These are phyloP conservation scores for Falco peregrinus DNA, from an alignment of 2,797 vertebrate species.

Conservation along the genomic window DNA sequence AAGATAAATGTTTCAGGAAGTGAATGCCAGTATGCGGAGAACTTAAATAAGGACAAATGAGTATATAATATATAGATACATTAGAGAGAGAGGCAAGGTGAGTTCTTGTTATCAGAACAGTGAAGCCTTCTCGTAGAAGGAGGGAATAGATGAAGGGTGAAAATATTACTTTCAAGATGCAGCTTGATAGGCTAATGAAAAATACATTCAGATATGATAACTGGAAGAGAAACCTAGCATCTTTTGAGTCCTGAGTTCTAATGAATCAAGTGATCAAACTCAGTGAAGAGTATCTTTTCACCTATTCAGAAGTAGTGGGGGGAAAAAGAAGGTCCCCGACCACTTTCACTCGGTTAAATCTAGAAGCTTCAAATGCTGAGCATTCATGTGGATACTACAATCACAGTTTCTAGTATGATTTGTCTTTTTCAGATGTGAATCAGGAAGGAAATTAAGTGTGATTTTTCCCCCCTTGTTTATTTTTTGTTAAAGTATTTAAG, in stretches of 20 bases:
- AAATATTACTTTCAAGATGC: neutral
- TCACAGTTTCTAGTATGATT: neutral
- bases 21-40: neutral
- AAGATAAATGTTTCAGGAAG: neutral
- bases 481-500: neutral
- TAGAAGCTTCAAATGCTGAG: neutral
- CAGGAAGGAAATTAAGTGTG: neutral
- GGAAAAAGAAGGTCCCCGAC: accelerated
- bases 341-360: neutral
- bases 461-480: neutral
- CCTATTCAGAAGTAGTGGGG: accelerated
- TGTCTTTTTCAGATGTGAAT: neutral
- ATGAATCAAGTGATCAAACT: neutral
- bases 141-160: neutral
- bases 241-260: neutral
- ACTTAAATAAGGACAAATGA: neutral
- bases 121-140: neutral
- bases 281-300: neutral
- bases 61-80: neutral
- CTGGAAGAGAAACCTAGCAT: neutral
- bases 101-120: neutral
- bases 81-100: neutral
- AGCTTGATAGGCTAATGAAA: neutral
- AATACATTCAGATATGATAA: neutral
- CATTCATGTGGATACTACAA: neutral